phyloP scores from a whole-genome alignment of 2,888 invertebrate genomes.

The Achlya flavicornis region DNA sequence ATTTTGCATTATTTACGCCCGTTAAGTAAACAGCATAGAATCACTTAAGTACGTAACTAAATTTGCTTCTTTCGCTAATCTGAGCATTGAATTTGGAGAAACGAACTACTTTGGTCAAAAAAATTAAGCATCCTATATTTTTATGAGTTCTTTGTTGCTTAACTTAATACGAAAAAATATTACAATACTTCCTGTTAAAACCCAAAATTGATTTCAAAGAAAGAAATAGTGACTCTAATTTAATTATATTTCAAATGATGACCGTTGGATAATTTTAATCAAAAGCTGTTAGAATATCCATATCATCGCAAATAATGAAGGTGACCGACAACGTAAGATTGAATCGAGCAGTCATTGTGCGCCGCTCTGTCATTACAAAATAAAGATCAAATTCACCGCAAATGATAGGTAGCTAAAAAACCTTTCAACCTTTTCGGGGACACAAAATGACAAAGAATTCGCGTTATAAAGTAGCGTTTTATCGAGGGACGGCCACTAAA shows the following conservation, averaged over 20 bases:
- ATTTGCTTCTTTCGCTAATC: no score
- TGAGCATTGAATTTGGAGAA: no score
- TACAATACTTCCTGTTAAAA: slow-evolving; percentile 45
- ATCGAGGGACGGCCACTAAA: slow-evolving; percentile 62
- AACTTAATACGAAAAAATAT: slow-evolving; percentile 40
- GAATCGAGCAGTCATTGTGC: slow-evolving; percentile 51
- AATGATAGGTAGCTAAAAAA: slow-evolving; percentile 46
- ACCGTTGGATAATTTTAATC: slow-evolving; percentile 51
- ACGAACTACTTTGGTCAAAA: no score
- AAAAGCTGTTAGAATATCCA: slow-evolving; percentile 65
- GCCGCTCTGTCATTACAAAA: slow-evolving; percentile 72
- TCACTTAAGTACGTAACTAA: no score
- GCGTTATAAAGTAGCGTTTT: slow-evolving; percentile 69
- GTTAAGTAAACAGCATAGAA: no score
- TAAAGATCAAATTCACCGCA: slow-evolving; percentile 52
- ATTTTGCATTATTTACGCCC: no score
- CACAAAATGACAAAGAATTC: slow-evolving; percentile 70
- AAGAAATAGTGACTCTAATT: slow-evolving; percentile 45
- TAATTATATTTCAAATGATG: slow-evolving; percentile 54
- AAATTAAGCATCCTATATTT: no score
- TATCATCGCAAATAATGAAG: slow-evolving; percentile 81
- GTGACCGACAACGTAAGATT: slow-evolving; percentile 48
- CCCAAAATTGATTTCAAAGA: slow-evolving; percentile 40
- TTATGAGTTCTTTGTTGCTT: slow-evolving; percentile 16
- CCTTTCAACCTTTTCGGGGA: slow-evolving; percentile 51